A percentile compares a stretch with the other conserved stretches of the same genome.
phyloP scores from a whole-genome alignment of 37 sponge, comb jelly and placozoan species.

The Eunapius fragilis region DNA sequence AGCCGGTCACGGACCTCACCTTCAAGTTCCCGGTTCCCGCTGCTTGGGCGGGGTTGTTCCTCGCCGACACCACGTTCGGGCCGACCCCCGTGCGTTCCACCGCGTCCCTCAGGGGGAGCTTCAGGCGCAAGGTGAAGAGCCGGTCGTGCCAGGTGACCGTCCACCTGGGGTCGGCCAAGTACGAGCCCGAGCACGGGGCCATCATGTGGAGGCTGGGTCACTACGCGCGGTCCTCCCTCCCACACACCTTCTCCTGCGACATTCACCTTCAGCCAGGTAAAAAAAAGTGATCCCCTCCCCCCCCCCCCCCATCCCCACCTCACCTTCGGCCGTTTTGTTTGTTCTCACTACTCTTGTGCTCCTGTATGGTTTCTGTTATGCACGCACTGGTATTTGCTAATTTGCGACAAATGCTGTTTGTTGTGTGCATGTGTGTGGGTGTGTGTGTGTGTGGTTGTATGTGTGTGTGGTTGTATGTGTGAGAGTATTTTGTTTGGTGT shows the following conservation, averaged over 20 bases:
- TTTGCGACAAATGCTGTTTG: too few relatives aligned
- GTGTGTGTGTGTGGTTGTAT: too few relatives aligned
- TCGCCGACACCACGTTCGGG: slow-evolving; percentile 71
- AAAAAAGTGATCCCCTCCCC: not conserved
- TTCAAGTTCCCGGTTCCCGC: slow-evolving; percentile 84
- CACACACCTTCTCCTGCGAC: slow-evolving; percentile 76
- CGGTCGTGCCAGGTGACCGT: slow-evolving; percentile 39
- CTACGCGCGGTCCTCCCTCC: slow-evolving; percentile 40
- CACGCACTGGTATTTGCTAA: too few relatives aligned
- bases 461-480: too few relatives aligned
- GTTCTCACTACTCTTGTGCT: too few relatives aligned
- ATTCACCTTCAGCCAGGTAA: slow-evolving; percentile 62
- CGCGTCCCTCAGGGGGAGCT: slow-evolving; percentile 73
- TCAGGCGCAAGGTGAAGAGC: slow-evolving; percentile 70
- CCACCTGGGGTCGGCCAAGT: slow-evolving; percentile 75
- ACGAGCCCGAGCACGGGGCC: slow-evolving; percentile 74
- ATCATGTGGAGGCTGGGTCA: slow-evolving; percentile 84
- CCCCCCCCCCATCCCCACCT: slow-evolving; percentile 1
- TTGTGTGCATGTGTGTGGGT: too few relatives aligned
- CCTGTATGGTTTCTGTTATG: too few relatives aligned
- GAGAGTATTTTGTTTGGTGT: not conserved
- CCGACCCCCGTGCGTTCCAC: slow-evolving; percentile 76
- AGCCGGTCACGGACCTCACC: slow-evolving; percentile 74
- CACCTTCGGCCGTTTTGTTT: too few relatives aligned
- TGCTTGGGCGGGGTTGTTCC: slow-evolving; percentile 68